These are phyloP conservation scores for Rhodophaea formosa DNA, from an alignment of 2,888 invertebrate species.

Conservation along the genomic window DNA sequence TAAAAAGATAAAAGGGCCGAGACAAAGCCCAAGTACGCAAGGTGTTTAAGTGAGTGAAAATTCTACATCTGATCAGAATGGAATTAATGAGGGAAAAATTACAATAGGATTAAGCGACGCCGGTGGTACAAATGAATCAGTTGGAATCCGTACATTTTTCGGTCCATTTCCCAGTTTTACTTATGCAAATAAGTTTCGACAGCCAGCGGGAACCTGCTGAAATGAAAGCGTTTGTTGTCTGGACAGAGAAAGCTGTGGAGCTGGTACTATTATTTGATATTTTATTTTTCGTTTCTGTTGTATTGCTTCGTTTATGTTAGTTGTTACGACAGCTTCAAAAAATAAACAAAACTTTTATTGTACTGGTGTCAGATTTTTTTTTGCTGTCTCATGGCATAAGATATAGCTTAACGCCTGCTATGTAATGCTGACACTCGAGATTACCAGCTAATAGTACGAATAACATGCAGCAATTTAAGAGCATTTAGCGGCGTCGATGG, in stretches of 20 bases:
- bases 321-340: no score
- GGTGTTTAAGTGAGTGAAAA: slow-evolving; percentile 18
- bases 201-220: slow-evolving; percentile 56
- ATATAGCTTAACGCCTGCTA: no score
- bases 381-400: no score
- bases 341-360: no score
- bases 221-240: slow-evolving; percentile 67
- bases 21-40: slow-evolving; percentile 1
- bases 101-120: slow-evolving; percentile 32
- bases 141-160: slow-evolving; percentile 54
- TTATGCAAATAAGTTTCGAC: slow-evolving; percentile 74
- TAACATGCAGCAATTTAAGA: no score
- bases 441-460: no score
- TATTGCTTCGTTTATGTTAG: no score
- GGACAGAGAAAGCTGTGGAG: slow-evolving; percentile 38
- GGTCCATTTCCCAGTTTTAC: slow-evolving; percentile 68
- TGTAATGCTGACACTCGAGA: no score
- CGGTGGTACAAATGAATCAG: slow-evolving; percentile 35
- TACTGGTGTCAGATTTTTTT: no score
- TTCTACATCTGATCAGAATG: slow-evolving; percentile 24
- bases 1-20: neutral
- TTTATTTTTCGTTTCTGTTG: no score
- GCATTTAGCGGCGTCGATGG: slow-evolving; percentile 29
- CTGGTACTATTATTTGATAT: slow-evolving; percentile 1
- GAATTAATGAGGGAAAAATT: slow-evolving; percentile 35